Evolutionary conservation across 2,113 vertebrate genomes (phyloP), one percentile per base, ranked within the genome.

Genomic region (Propithecus coquereli): DNA sequence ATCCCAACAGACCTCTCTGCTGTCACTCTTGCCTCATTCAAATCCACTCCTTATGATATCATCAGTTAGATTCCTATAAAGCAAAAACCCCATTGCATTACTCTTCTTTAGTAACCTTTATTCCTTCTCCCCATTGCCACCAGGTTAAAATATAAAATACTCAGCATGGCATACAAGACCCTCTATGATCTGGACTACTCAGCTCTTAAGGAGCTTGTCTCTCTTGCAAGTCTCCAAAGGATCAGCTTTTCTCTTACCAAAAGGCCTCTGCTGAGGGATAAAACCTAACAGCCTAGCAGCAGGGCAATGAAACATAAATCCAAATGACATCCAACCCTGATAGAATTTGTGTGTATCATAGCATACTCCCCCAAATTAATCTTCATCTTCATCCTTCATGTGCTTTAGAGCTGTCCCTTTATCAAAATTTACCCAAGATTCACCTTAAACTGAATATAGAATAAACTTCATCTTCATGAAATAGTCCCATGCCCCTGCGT

Each of bases 371-470:
- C 87, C 47, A 96, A 96, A 93, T n/a, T 7, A 10, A 94, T 40
- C 74, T 82, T 59, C 81, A 73, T 61, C 27, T 90, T 63, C 34
- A 73, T 54, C 27, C 87, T 57, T 30, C 68, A 54, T 43, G 66
- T 17, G 68, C 57, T 87, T 76, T 40, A 50, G 95, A 91, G 90
- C 14, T 50, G 73, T 45, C 32, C 40, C n/a, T 93, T 73, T 45
- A 66, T 45, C 74, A 61, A 73, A 94, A 74, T 84, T 77, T 25
- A 96, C 50, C 45, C 59, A 70, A 54, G 82, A 97, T 63, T 71
- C 81, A 85, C 54, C 79, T 94, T 32, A 94, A 2, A 61, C 61
- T 73, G 65, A 97, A 79, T 8, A 77, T 8, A 81, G 0, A 74
- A 17, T 37, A 47, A 92, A 96, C 2, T 77, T 54, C 30, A 71